Base-by-base conservation (phyloP, 2,888 invertebrate genomes). In the Blera fallax region DNA sequence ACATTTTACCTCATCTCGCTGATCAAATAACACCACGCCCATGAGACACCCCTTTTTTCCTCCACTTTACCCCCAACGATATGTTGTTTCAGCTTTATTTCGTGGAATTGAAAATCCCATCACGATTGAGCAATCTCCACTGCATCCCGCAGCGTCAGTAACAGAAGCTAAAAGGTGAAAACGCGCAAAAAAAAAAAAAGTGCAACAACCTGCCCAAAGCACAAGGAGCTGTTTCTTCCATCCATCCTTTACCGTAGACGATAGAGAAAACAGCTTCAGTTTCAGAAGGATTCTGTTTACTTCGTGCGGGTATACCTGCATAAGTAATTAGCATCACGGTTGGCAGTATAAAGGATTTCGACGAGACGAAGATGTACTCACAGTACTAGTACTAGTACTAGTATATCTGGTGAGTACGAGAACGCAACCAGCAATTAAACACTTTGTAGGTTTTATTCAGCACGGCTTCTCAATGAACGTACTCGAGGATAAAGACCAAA, bases 51-150 rank as follows among this genome's bases (percentile, higher is more conserved):
- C 50, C 32, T 32, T 24, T 27, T 43, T n/a, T 8, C 14, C 29
- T 0, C 7, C 34, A 16, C 34, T 69, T 27, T 24, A 43, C 24
- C 32, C 43, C 52, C 69, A 69, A 76, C 58, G 74, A 70, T 69
- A 70, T 74, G 80, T 56, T 52, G 29, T 84, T 73, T 83, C 6
- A 37, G 45, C 40, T 48, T 48, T 67, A 67, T 72, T 80, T 56
- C 70, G 45, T 52, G 34, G 74, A 80, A 80, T 80, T 70, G 37
- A 70, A 70, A 80, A 45, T 70, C 52, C 64, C 80, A 80, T 84
- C 80, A 84, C 80, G 84, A 84, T 76, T 84, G 84, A 84, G 84
- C 70, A 84, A 84, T 76, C 56, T 70, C 58, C n/a, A 52, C 16
- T 21, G 50, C 45, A 52, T 40, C 45, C 45, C 65, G 50, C 32